Evolutionary conservation across 2,113 vertebrate species (phyloP).

Genomic region (Cyprinodon tularosa): DNA sequence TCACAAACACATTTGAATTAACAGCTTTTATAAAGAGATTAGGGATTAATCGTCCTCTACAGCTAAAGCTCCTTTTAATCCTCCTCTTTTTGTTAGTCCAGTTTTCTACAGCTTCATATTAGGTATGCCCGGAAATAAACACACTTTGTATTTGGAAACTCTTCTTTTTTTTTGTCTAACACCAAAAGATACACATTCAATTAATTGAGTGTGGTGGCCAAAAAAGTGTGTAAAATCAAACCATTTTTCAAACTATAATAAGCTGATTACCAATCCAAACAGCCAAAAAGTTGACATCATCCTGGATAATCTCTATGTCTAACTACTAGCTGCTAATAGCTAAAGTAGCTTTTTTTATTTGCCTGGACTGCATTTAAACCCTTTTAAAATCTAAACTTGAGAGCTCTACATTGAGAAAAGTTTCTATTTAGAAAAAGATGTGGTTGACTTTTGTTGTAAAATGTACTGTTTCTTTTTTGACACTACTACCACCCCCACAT

Average conservation of each 20-base stretch:
- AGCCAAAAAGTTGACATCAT: too few species aligned
- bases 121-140: not conserved
- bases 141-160: not conserved
- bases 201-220: not conserved
- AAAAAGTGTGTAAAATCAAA: not conserved
- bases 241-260: not conserved
- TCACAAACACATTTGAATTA: not conserved
- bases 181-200: not conserved
- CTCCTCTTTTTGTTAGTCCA: constrained; percentile 8
- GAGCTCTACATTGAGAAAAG: too few species aligned
- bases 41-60: constrained; percentile 34
- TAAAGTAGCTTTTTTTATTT: not conserved
- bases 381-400: too few species aligned
- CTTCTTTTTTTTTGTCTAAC: not conserved
- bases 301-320: too few species aligned
- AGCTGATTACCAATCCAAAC: too few species aligned
- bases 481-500: too few species aligned
- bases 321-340: not conserved
- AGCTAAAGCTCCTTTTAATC: constrained; percentile 30
- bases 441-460: too few species aligned
- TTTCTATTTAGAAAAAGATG: too few species aligned
- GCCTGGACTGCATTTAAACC: not conserved
- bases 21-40: constrained; percentile 17
- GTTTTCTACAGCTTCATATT: not conserved
- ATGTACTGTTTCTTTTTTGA: too few species aligned